These are phyloP conservation scores for Eospalax fontanierii DNA, from an alignment of 2,797 vertebrate genomes.

Conservation along the genomic window DNA sequence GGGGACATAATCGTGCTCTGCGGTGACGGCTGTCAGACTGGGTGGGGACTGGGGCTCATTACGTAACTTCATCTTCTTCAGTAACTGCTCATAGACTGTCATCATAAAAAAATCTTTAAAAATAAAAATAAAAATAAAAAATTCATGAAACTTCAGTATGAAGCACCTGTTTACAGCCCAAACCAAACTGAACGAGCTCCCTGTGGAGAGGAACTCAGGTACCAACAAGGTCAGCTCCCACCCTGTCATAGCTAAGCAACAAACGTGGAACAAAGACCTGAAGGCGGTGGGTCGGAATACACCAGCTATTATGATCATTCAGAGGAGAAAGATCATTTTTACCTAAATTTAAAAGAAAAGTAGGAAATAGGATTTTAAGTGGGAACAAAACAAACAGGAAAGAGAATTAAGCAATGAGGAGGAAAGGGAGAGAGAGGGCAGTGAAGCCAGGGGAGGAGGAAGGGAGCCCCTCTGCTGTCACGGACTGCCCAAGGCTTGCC, in stretches of 20 bases:
- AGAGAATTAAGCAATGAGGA: background rate
- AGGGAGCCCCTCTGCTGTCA: fast-evolving
- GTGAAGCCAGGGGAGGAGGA: too few relatives aligned
- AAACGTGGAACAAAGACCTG: background rate
- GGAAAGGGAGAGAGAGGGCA: background rate
- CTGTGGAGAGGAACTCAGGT: background rate
- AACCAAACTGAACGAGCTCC: background rate
- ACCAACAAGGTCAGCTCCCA: background rate
- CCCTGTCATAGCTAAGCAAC: background rate
- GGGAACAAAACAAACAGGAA: background rate
- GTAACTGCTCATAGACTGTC: background rate
- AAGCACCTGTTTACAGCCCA: background rate
- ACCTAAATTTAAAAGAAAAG: slow-evolving; percentile 22
- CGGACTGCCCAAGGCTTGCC: slow-evolving; percentile 27
- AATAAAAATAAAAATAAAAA: background rate
- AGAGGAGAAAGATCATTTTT: slow-evolving; percentile 18
- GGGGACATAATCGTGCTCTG: fast-evolving
- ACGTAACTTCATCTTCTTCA: background rate
- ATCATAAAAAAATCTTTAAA: background rate
- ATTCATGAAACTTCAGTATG: background rate
- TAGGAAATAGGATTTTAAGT: background rate
- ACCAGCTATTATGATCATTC: background rate
- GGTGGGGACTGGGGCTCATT: background rate
- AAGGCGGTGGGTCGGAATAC: background rate
- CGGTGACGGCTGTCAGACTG: background rate